These are phyloP conservation scores for Pristionchus maxplancki DNA, from an alignment of 2,888 invertebrate species.

Conservation along the genomic window DNA sequence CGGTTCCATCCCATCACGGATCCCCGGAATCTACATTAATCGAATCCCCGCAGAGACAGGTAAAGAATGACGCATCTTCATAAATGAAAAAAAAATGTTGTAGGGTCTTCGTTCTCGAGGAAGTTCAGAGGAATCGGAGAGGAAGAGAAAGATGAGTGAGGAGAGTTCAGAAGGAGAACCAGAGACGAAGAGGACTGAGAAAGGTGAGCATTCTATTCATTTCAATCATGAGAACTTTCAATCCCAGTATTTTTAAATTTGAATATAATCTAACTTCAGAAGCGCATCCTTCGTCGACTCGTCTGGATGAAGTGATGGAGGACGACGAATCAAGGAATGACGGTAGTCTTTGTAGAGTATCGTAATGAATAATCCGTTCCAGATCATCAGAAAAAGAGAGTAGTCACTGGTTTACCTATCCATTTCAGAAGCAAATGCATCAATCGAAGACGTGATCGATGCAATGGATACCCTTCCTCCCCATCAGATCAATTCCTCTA, in stretches of 20 bases:
- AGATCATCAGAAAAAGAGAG: neutral
- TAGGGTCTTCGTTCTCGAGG: neutral
- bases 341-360: neutral
- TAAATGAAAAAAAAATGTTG: neutral
- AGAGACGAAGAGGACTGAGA: slow-evolving; percentile 7
- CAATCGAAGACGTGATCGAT: neutral
- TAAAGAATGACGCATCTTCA: neutral
- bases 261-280: neutral
- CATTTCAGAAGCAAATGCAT: neutral
- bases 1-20: neutral
- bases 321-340: neutral
- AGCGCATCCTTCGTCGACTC: neutral
- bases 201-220: neutral
- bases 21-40: no score
- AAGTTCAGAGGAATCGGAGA: neutral
- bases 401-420: neutral
- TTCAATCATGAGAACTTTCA: neutral
- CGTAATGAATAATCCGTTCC: neutral
- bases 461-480: neutral
- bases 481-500: no score
- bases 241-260: neutral
- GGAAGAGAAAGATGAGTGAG: neutral
- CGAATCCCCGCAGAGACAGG: neutral
- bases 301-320: neutral
- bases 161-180: neutral